Base-by-base conservation (phyloP, 2,113 vertebrate species). In the Syngnathoides biaculeatus region DNA sequence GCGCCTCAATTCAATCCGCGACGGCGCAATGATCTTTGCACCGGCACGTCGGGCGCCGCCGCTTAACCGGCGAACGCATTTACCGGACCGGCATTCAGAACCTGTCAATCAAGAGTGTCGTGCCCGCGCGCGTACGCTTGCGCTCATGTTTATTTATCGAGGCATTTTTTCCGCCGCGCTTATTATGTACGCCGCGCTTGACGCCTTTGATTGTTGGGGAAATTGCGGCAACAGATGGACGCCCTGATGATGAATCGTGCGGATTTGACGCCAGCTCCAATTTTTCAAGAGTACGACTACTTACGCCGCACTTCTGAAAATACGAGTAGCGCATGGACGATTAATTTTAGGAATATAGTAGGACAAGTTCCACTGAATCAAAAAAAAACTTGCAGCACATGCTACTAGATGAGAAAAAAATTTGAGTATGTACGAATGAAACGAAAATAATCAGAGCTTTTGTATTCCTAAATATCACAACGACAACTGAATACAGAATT, bases 51-150 rank as follows among this genome's bases (percentile, higher is more conserved):
- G 71, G 73, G 66, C 68, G 53, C 26, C 66, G 55, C 67, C 77
- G 81, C n/a, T 81, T 81, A 82, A 79, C 61, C 27, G 71, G 74
- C 71, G 81, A 79, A 78, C 69, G 64, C 58, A 20, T 84, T 81
- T 81, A 72, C 65, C 56, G 56, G 67, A 52, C 43, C 60, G 69
- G 60, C 79, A 74, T 65, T 68, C 53, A 72, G 66, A 75, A 63
- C 68, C 74, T 71, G 72, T 74, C 75, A 72, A 57, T 72, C 66
- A 71, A 65, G 65, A 74, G 81, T 57, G 62, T 64, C 30, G 53
- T 10, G 67, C 42, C 64, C 53, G 3, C 8, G 45, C 7, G 22
- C 24, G 43, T 45, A 3, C 15, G 15, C 8, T 45, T 12, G 20
- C 48, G 5, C 66, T 81, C 58, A 69, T 82, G 71, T 79, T 78